These are phyloP conservation scores for Sebastes reedi DNA, from an alignment of 2,797 vertebrate genomes.

Conservation along the genomic window DNA sequence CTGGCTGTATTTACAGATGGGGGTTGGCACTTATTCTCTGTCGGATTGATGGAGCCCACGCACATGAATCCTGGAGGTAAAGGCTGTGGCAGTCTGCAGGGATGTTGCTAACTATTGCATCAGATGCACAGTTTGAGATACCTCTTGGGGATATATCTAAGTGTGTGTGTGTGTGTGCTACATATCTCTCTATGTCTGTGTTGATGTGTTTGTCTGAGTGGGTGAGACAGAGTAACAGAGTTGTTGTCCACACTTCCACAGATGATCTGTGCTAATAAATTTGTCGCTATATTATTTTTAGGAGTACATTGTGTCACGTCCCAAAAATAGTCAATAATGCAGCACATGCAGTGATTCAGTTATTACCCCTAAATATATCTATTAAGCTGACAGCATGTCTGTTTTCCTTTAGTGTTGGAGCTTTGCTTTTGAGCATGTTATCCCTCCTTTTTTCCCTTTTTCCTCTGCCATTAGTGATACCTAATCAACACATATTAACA, in stretches of 20 bases:
- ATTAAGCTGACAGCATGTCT: slow-evolving; percentile 43
- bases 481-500: neutral
- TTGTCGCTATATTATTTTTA: slow-evolving; percentile 69
- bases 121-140: slow-evolving; percentile 68
- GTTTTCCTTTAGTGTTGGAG: slow-evolving; percentile 9
- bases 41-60: slow-evolving; percentile 11
- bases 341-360: slow-evolving; percentile 59
- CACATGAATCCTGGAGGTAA: slow-evolving; percentile 58
- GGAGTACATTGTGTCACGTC: slow-evolving; percentile 64
- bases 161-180: slow-evolving; percentile 7
- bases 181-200: neutral
- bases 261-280: slow-evolving; percentile 60
- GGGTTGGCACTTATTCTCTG: slow-evolving; percentile 31
- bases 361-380: slow-evolving; percentile 73
- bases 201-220: slow-evolving; percentile 14
- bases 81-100: slow-evolving; percentile 57
- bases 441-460: neutral
- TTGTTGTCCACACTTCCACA: slow-evolving; percentile 52
- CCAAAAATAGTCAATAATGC: slow-evolving; percentile 73
- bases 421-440: slow-evolving; percentile 20
- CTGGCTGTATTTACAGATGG: slow-evolving; percentile 23
- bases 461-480: neutral
- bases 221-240: slow-evolving; percentile 38
- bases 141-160: slow-evolving; percentile 54
- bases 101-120: slow-evolving; percentile 83